Conservation (phyloP, 1,140 invertebrate species). For the Solen grandis region DNA sequence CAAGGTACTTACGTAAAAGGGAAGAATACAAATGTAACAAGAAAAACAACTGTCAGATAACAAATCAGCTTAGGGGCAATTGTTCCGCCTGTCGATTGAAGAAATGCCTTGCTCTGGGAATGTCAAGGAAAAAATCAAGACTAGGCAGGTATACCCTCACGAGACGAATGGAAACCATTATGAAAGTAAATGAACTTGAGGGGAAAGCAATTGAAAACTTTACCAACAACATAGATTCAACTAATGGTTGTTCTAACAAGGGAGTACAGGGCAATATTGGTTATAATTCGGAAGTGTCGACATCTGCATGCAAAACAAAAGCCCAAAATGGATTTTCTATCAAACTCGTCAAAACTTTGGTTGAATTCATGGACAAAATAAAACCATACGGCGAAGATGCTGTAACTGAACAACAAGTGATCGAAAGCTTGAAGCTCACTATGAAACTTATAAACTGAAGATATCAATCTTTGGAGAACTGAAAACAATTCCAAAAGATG, state of each 20-base stretch:
- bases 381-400: slow-evolving; percentile 34
- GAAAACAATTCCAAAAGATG: slow-evolving; percentile 32
- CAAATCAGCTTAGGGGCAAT: slow-evolving; percentile 63
- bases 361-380: slow-evolving; percentile 33
- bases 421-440: slow-evolving; percentile 15
- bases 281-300: no score
- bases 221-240: not conserved
- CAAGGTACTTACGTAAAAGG: slow-evolving; percentile 69
- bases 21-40: slow-evolving; percentile 70
- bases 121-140: slow-evolving; percentile 40
- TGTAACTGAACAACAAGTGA: slow-evolving; percentile 8
- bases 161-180: slow-evolving; percentile 34
- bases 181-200: slow-evolving; percentile 40
- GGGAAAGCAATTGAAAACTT: no score
- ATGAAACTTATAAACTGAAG: slow-evolving; percentile 28
- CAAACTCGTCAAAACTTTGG: slow-evolving; percentile 27
- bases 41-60: slow-evolving; percentile 67
- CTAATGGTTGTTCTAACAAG: not conserved
- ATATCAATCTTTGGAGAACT: slow-evolving; percentile 31
- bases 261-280: no score
- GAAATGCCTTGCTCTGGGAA: slow-evolving; percentile 36
- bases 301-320: slow-evolving; percentile 3
- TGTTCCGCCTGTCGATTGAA: slow-evolving; percentile 74
- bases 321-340: slow-evolving; percentile 19
- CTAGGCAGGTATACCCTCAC: slow-evolving; percentile 39